Base-by-base conservation (phyloP, 2,888 invertebrate genomes). In the Heteropelma amictum region DNA sequence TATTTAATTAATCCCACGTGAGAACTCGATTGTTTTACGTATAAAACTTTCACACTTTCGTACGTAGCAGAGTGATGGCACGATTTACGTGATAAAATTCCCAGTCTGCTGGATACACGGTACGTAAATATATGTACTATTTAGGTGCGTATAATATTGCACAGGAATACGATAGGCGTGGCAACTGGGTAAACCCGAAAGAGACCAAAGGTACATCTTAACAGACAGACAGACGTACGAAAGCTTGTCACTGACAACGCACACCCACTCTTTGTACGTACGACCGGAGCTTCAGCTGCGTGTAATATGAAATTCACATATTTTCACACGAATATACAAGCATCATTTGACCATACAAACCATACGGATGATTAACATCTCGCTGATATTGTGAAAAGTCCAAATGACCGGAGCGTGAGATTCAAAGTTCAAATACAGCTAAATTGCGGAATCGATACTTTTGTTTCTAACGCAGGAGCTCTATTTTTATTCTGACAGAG, bases 321-420 rank as follows among this genome's bases (percentile, higher is more conserved):
- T 38, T 19, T 53, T 21, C 30, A 64, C 40, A 28, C 17, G 14
- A 2, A 5, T 26, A 6, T 26, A 3, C 28, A 23, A 23, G 8
- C 3, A 26, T 3, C 14, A 49, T 12, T 14, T 49, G 21, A 33
- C 14, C 28, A 12, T 30, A 19, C 19, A 35, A 54, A 54, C 76
- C 40, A 71, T 70, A 74, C 60, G 63, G 73, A 65, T 78, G 81
- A 83, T 82, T 83, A 82, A 77, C n/a, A 73, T 80, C 77, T 80
- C 81, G 82, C 70, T 30, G 30, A 12, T 33, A 14, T 26, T 14
- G 23, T 49, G 28, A n/a, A n/a, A n/a, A n/a, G n/a, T n/a, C n/a
- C n/a, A n/a, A n/a, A n/a, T n/a, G n/a, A n/a, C n/a, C n/a, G n/a
- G n/a, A n/a, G n/a, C n/a, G n/a, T n/a, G n/a, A n/a, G n/a, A n/a